These are phyloP conservation scores for Zoroaster sp. DNA, from an alignment of 53 echinoderm and acorn worm genomes.

Conservation along the genomic window DNA sequence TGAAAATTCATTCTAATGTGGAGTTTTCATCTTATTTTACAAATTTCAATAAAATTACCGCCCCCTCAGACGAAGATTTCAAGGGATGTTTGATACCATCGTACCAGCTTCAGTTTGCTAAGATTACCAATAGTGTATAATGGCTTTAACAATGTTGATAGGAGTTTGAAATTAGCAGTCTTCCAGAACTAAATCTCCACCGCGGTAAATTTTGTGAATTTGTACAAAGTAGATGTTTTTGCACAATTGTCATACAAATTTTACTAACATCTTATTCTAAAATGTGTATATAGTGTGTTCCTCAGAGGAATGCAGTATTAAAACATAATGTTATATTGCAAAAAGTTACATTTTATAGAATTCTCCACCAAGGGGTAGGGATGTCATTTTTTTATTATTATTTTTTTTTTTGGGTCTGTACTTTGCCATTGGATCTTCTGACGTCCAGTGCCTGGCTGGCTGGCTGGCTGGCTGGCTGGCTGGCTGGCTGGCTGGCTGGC, in stretches of 20 bases:
- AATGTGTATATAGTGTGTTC: not conserved
- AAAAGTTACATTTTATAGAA: not conserved
- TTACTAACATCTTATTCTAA: conserved; percentile 12
- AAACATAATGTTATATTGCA: not conserved
- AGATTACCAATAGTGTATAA: too few relatives aligned
- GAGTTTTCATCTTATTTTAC: too few relatives aligned
- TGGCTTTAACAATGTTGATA: not conserved
- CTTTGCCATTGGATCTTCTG: not conserved
- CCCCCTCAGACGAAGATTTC: too few relatives aligned
- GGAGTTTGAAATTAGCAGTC: not conserved
- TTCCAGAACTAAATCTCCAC: not conserved
- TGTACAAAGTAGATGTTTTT: conserved; percentile 39
- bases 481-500: not conserved
- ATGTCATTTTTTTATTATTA: not conserved
- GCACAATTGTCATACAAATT: conserved; percentile 45
- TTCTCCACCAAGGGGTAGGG: not conserved
- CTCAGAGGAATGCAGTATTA: not conserved
- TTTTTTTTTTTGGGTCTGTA: not conserved
- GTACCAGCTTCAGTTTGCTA: too few relatives aligned
- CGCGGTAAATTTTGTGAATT: conserved; percentile 39
- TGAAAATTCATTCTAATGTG: too few relatives aligned
- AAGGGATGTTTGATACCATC: too few relatives aligned
- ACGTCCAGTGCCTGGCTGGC: not conserved
- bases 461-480: not conserved
- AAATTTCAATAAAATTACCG: too few relatives aligned